Conservation (phyloP, 2,888 invertebrate genomes). For the Ditula angustiorana region DNA sequence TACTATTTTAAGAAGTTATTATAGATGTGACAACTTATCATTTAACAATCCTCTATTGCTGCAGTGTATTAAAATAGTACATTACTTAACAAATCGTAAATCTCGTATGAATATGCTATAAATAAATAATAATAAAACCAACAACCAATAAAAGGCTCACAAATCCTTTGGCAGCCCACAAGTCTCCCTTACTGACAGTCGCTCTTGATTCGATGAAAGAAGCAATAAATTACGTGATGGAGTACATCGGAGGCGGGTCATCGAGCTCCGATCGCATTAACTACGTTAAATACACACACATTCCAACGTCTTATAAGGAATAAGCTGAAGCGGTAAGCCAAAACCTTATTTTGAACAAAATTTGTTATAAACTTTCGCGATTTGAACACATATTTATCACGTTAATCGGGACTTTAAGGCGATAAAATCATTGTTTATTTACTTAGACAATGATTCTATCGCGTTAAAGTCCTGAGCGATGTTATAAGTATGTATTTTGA, state of each 20-base stretch:
- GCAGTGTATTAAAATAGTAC: not conserved
- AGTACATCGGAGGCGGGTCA: conserved; percentile 6
- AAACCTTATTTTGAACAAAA: no score
- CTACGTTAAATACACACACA: not conserved
- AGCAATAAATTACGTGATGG: conserved; percentile 36
- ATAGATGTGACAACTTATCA: no score
- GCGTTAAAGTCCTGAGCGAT: no score
- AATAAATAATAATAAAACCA: not conserved
- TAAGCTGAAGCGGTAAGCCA: not conserved
- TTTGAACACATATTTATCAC: no score
- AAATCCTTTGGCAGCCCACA: not conserved
- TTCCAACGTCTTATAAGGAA: not conserved
- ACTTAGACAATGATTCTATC: no score
- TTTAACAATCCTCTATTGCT: no score
- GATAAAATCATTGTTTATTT: no score
- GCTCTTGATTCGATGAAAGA: conserved; percentile 33
- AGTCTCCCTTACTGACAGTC: not conserved
- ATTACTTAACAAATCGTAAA: not conserved
- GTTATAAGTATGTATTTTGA: no score
- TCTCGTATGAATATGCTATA: not conserved
- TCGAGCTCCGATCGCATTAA: not conserved
- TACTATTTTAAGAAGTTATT: no score
- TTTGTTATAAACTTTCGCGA: no score
- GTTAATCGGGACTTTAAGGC: not conserved
- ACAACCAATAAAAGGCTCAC: not conserved